These are phyloP conservation scores for Neodiprion fabricii DNA, from an alignment of 1,140 invertebrate species.

Conservation along the genomic window DNA sequence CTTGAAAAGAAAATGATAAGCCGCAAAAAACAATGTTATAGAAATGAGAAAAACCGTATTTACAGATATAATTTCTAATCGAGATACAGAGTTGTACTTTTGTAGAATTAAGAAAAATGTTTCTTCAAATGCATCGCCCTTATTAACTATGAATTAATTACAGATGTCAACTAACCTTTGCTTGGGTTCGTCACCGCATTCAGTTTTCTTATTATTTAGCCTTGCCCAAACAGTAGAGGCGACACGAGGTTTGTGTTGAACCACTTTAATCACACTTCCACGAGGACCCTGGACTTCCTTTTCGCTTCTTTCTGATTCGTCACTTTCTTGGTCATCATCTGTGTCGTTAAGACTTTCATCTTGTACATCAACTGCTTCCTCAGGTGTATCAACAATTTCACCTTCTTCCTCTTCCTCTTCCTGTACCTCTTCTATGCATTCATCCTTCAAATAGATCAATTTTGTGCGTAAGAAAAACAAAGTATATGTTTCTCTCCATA, in stretches of 20 bases:
- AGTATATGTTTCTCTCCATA: no score
- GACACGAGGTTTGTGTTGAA: conserved; percentile 53
- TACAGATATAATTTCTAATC: no score
- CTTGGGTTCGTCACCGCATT: conserved; percentile 27
- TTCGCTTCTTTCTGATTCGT: conserved; percentile 42
- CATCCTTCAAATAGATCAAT: conserved; percentile 12
- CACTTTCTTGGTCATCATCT: conserved; percentile 34
- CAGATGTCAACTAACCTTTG: conserved; percentile 33
- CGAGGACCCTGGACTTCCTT: conserved; percentile 57
- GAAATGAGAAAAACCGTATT: no score
- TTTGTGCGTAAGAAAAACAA: no score
- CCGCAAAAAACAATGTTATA: no score
- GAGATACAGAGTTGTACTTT: no score
- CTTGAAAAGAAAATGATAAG: no score
- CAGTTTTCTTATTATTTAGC: conserved; percentile 54
- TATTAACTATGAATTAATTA: background rate
- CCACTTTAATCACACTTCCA: conserved; percentile 60
- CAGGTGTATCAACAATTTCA: conserved; percentile 16
- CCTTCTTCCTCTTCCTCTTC: conserved; percentile 20
- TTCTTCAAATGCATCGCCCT: no score
- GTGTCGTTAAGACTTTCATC: conserved; percentile 35
- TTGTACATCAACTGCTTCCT: conserved; percentile 34
- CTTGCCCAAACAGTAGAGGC: conserved; percentile 67
- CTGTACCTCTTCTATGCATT: conserved; percentile 22
- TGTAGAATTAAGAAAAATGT: no score